Conservation (phyloP, 2,113 vertebrate species). For the Myotis yumanensis region DNA sequence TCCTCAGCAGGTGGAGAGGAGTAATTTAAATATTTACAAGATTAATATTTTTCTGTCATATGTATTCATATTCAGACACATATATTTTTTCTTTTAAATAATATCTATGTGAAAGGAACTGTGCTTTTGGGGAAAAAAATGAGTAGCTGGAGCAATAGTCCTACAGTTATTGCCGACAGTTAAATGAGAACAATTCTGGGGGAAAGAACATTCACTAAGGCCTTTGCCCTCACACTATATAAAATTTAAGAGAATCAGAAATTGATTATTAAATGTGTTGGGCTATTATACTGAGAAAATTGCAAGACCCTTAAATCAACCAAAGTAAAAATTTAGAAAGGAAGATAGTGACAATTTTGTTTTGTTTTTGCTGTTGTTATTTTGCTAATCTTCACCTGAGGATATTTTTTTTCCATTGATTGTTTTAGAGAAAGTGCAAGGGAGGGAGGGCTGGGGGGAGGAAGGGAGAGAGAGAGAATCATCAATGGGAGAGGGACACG, state of each 20-base stretch:
- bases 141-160: not conserved
- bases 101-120: not conserved
- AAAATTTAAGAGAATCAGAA: not conserved
- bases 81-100: not conserved
- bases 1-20: not conserved
- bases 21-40: not conserved
- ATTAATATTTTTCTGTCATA: not conserved
- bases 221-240: not conserved
- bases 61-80: not conserved
- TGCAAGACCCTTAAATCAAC: not conserved
- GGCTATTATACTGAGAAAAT: not conserved
- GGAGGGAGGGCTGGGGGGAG: no score
- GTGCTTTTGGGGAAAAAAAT: not conserved
- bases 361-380: no score
- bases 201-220: not conserved
- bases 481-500: no score
- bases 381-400: no score
- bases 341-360: not conserved
- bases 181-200: not conserved
- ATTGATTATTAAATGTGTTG: not conserved
- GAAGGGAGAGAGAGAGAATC: no score
- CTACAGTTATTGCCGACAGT: not conserved
- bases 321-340: not conserved
- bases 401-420: no score
- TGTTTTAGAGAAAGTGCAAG: no score